Percentiles rank a stretch among this genome's conserved stretches.
Conservation (phyloP, 92 coral and sea anemone species). For the Porites divaricata region DNA sequence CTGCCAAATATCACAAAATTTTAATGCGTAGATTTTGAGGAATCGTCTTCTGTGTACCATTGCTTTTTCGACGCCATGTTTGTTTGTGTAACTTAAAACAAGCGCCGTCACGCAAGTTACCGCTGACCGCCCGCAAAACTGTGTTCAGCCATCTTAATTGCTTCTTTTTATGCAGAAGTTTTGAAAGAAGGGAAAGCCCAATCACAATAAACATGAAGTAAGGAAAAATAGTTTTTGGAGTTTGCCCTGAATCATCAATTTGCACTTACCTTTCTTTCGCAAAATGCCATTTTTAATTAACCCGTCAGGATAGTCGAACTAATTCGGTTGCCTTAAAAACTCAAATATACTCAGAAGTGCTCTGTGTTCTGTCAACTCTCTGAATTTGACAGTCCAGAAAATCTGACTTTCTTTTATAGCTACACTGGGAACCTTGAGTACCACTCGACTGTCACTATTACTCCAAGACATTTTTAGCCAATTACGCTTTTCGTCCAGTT, state of each 20-base stretch:
- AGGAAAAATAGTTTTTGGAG: no score
- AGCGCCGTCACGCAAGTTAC: no score
- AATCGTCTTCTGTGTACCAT: no score
- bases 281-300: neutral
- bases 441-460: neutral
- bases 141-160: no score
- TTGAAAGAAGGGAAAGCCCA: neutral
- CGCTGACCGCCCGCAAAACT: no score
- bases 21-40: no score
- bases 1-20: no score
- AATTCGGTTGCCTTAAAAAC: neutral
- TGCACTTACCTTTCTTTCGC: slow-evolving; percentile 23
- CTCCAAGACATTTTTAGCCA: slow-evolving; percentile 16
- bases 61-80: no score
- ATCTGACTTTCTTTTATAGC: slow-evolving; percentile 27
- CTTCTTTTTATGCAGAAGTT: no score
- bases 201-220: no score
- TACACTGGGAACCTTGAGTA: neutral
- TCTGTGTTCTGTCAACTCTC: neutral
- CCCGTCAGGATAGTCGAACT: neutral
- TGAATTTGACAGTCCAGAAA: neutral
- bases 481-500: slow-evolving; percentile 32
- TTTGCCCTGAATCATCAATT: neutral
- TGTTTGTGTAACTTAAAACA: no score
- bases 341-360: neutral